These are phyloP conservation scores for Sprattus sprattus DNA, from an alignment of 2,113 vertebrate species.

Conservation along the genomic window DNA sequence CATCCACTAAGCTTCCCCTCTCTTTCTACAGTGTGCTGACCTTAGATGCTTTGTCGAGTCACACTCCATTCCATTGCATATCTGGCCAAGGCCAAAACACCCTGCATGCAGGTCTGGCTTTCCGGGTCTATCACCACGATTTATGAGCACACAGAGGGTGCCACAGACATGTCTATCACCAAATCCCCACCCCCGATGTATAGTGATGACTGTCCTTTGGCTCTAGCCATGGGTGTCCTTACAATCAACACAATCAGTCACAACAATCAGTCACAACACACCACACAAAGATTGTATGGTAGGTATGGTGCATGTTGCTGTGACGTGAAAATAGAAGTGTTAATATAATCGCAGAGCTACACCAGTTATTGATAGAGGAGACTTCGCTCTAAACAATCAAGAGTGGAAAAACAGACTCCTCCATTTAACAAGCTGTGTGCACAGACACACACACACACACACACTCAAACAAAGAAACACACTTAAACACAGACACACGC, in stretches of 20 bases:
- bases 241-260: neutral
- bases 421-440: neutral
- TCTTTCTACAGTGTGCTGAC: no score
- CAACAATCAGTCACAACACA: neutral
- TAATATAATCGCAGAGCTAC: neutral
- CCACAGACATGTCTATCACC: no score
- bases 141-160: no score
- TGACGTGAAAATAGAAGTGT: neutral
- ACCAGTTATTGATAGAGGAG: neutral
- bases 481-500: neutral
- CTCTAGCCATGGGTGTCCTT: neutral
- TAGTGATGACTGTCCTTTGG: no score
- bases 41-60: no score
- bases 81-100: no score
- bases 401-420: neutral
- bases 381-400: neutral
- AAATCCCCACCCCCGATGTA: no score
- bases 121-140: no score
- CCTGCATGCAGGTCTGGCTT: no score
- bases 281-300: neutral
- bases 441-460: neutral
- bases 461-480: no score
- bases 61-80: no score
- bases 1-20: no score
- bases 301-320: neutral